Evolutionary conservation across 2,797 vertebrate genomes (phyloP), one percentile per base, ranked within the genome.

Genomic region (Pangasius mekongensis): DNA sequence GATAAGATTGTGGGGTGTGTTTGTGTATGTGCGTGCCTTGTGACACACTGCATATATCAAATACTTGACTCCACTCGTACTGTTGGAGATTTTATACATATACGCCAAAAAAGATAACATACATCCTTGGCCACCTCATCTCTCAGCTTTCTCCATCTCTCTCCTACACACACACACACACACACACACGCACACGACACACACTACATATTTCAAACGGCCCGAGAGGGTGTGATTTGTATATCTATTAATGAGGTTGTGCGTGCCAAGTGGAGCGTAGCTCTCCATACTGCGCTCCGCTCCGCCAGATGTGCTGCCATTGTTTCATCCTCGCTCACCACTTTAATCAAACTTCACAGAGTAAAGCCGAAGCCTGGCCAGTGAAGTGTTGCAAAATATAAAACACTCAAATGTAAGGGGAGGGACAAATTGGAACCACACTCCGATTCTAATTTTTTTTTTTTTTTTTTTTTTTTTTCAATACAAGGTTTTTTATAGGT

Each of bases 371-470:
- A 85, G 86, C 77, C 92, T 90, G 87, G 91, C 91, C 93, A 92
- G 93, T 93, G 92, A 94, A 94, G 94, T 94, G 94, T 95, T 94
- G 91, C 92, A n/a, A 91, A 95, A 95, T 92, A 93, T 93, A 95
- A 95, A 94, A 94, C 93, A 94, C 90, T 93, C 20, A 67, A 87
- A 84, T 58, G 66, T 7, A 56, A 30, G 93, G 91, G 93, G 92
- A 86, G 91, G 94, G 86, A 91, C 87, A 90, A 89, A 90, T 91
- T 89, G 86, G 87, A 92, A 94, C 89, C 95, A 95, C 94, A 94
- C 92, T 91, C 67, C 91, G 84, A 88, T 84, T 90, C 83, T 64
- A 83, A 52, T 47, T 77, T 86, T 73, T 83, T 77, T 64, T 62
- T 60, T 86, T 43, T 43, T 43, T 82, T 89, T 90, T 90, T 82